Conservation (phyloP, 2,113 vertebrate species). For the Pteropus alecto region DNA sequence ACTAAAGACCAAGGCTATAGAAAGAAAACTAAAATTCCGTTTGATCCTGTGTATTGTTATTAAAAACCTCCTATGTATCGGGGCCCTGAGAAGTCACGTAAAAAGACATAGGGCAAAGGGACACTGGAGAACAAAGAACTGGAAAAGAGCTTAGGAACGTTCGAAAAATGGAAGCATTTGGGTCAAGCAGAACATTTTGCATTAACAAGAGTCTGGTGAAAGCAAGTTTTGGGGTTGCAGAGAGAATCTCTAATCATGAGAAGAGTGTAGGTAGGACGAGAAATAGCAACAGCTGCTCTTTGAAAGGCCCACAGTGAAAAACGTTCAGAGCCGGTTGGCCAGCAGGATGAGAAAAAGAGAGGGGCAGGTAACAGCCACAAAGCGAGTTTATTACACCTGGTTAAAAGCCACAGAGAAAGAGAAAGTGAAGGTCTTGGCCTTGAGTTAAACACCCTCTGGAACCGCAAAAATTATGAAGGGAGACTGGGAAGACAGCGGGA, state of each 20-base stretch:
- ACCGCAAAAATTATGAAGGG: background rate
- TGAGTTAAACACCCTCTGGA: background rate
- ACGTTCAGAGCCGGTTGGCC: background rate
- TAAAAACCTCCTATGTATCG: background rate
- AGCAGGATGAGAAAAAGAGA: background rate
- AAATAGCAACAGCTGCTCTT: conserved; percentile 28
- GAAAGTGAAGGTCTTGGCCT: background rate
- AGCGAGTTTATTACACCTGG: background rate
- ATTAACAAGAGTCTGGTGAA: conserved; percentile 37
- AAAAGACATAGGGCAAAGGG: background rate
- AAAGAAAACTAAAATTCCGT: conserved; percentile 25
- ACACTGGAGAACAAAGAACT: conserved; percentile 16
- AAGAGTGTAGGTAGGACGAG: background rate
- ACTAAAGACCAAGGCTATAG: background rate
- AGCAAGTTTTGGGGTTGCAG: background rate
- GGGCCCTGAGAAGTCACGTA: background rate
- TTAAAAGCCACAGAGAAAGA: background rate
- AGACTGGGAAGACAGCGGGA: background rate
- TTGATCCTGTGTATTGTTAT: background rate
- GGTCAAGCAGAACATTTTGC: conserved; percentile 35
- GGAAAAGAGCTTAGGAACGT: background rate
- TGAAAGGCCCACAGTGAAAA: background rate
- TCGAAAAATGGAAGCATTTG: conserved; percentile 34
- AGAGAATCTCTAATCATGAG: background rate
- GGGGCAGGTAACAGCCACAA: background rate